Base-by-base conservation (phyloP, 2,113 vertebrate species). In the Pterocles orientalis region DNA sequence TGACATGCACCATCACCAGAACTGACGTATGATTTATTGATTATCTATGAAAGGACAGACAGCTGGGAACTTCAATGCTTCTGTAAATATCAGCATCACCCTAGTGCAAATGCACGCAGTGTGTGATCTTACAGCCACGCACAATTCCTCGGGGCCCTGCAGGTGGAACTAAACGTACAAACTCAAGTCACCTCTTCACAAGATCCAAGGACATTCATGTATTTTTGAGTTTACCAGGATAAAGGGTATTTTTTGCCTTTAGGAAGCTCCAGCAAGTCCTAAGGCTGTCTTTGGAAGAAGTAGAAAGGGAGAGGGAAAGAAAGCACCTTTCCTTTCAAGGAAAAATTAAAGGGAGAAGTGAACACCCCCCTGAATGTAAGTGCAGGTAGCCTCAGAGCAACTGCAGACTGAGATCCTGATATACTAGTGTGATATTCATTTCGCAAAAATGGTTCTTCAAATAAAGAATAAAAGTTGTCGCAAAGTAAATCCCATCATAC, bases 1-100 rank as follows among this genome's bases (percentile, higher is more conserved):
- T 85, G 87, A 86, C 90, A 80, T 82, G 82, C 70, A 92, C 84
- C 61, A 80, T 91, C 87, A 94, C 45, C 65, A 87, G 57, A 76
- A 31, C 73, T 95, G 91, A 85, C 0, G 1, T 69, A 77, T 91
- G 81, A 94, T 85, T 85, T 95, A 97, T 95, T 73, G 96, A 95
- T 96, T 82, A 82, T 28, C 94, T 82, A 34, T 82, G 62, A 94
- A 87, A 77, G 79, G 62, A 87, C 7, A 17, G 65, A 61, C 47
- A 90, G 70, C 87, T 88, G 87, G 2, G 58, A 95, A 94, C 93
- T 95, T 87, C 7, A 12, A 54, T 65, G 68, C 62, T 80, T 72
- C 82, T 93, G 90, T 73, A 91, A 90, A 72, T 91, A 95, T 54
- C 87, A 92, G 16, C 75, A 80, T 80, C 76, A 14, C 31, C 39